Conservation (phyloP, 2,888 invertebrate species). For the Euplexia lucipara region DNA sequence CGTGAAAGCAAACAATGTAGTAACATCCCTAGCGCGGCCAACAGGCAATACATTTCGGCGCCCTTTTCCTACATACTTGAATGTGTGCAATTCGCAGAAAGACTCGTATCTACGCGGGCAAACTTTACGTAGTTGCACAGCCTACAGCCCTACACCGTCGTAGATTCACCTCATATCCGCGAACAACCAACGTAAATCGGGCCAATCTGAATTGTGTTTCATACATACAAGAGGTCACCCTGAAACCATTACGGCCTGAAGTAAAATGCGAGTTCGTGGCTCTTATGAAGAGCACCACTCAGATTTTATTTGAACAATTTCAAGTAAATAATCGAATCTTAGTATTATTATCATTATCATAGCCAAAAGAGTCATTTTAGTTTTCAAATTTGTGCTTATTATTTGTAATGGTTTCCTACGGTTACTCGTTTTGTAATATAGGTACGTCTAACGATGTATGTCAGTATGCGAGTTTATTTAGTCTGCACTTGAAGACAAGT, state of each 20-base stretch:
- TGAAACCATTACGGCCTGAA: background rate
- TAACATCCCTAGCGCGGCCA: conserved; percentile 65
- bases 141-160: conserved; percentile 59
- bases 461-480: background rate
- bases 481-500: conserved; percentile 2
- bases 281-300: conserved; percentile 1
- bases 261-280: background rate
- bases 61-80: conserved; percentile 70
- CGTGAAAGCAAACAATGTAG: conserved; percentile 33
- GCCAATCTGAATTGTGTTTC: conserved; percentile 71
- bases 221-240: conserved; percentile 23
- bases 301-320: no score
- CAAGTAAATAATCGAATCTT: no score
- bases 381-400: background rate
- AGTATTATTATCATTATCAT: no score
- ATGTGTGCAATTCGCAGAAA: conserved; percentile 74
- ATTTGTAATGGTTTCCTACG: background rate
- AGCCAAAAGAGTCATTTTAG: no score
- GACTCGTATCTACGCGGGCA: conserved; percentile 59
- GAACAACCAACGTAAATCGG: conserved; percentile 72
- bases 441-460: background rate
- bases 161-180: conserved; percentile 64
- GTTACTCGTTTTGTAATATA: no score
- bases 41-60: conserved; percentile 68
- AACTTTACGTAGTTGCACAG: conserved; percentile 56